Conservation (phyloP, 64 coral and sea anemone species). For the Platygyra sinensis region DNA sequence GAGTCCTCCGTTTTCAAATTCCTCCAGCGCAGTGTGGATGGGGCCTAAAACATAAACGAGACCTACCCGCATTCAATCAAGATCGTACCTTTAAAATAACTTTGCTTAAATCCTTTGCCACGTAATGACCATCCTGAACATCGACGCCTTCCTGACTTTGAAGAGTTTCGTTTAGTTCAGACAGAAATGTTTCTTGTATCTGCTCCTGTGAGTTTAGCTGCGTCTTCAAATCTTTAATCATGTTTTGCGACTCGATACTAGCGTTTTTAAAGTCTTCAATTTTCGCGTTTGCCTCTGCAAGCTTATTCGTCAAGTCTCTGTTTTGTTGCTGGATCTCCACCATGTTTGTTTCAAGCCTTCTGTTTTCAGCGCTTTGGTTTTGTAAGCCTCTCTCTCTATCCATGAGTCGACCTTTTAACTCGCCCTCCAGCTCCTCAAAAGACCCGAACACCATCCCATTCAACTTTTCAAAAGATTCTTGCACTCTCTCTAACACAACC, state of each 20-base stretch:
- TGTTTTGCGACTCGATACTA: not conserved
- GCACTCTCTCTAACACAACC: constrained; percentile 69
- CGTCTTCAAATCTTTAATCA: constrained; percentile 15
- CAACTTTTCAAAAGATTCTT: constrained; percentile 90
- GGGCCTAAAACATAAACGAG: too few species aligned
- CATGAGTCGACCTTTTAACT: constrained; percentile 75
- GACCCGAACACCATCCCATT: constrained; percentile 91
- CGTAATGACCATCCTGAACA: not conserved
- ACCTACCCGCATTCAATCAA: too few species aligned
- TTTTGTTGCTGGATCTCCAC: constrained; percentile 69
- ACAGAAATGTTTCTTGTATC: constrained; percentile 5
- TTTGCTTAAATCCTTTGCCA: constrained; percentile 22
- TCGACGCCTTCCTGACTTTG: not conserved
- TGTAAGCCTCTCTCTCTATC: constrained; percentile 86
- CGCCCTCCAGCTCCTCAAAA: constrained; percentile 80
- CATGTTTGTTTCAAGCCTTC: constrained; percentile 60
- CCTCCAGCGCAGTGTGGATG: not conserved
- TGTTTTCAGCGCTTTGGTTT: constrained; percentile 77
- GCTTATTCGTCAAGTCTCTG: constrained; percentile 47
- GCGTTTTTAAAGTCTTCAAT: constrained; percentile 25
- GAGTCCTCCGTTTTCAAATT: not conserved
- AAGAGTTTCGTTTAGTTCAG: constrained; percentile 27
- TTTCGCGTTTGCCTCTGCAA: constrained; percentile 35
- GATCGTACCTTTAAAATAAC: constrained; percentile 23
- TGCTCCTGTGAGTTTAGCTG: not conserved